Conservation (phyloP, 2,113 vertebrate genomes). For the Trogon surrucura region DNA sequence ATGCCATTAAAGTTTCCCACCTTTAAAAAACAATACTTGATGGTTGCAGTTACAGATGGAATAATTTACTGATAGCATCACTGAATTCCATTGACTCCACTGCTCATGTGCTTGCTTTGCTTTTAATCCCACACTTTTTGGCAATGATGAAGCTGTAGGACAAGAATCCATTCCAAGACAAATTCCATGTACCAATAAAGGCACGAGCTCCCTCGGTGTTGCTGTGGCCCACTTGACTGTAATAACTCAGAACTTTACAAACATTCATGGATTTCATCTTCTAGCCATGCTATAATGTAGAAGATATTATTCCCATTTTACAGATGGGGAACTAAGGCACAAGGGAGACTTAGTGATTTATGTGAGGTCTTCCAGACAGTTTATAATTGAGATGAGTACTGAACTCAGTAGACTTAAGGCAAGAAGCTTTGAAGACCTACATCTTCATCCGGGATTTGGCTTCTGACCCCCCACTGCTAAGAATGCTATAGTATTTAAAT, state of each 20-base stretch:
- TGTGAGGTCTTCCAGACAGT: not conserved
- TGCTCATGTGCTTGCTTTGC: constrained; percentile 18
- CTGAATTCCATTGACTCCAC: not conserved
- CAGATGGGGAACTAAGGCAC: not conserved
- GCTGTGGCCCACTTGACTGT: not conserved
- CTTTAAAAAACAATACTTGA: not conserved
- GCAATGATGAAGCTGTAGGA: not conserved
- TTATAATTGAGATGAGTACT: not conserved
- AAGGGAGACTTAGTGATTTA: not conserved
- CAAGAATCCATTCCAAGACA: not conserved
- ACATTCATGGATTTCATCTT: not conserved
- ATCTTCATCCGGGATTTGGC: not conserved
- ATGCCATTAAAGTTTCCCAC: not conserved
- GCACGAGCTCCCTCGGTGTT: not conserved
- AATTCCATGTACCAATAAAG: not conserved
- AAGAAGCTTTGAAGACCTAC: not conserved
- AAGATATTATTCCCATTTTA: not conserved
- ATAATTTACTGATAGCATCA: not conserved
- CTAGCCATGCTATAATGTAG: not conserved
- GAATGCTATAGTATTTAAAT: not conserved
- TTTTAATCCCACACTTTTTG: not conserved
- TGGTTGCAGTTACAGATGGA: not conserved
- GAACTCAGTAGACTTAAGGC: not conserved
- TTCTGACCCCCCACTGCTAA: not conserved
- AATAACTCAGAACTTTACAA: not conserved